Conservation (phyloP, 2,797 vertebrate species). For the Eidolon dupreanum region DNA sequence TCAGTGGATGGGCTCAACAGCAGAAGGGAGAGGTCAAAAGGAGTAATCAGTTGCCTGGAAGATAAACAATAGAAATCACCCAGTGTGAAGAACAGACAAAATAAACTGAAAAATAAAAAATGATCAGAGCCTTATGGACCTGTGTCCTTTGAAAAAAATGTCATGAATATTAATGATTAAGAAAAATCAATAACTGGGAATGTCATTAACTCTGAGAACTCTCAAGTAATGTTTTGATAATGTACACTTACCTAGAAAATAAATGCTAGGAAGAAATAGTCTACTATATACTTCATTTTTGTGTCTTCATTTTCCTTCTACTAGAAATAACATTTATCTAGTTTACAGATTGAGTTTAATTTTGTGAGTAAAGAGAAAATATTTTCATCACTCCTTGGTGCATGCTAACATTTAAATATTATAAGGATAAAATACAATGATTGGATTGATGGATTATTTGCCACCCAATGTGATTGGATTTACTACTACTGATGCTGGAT, state of each 20-base stretch:
- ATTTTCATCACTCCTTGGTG: background rate
- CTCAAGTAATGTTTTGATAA: background rate
- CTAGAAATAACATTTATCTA: background rate
- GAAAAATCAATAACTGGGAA: background rate
- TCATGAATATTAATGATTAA: background rate
- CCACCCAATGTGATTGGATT: background rate
- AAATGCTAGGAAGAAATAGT: background rate
- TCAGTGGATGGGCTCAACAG: too few relatives aligned
- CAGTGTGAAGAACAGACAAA: too few relatives aligned
- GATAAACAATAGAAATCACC: too few relatives aligned
- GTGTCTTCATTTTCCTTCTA: background rate
- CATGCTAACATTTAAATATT: background rate
- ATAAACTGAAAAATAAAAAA: too few relatives aligned
- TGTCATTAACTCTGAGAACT: background rate
- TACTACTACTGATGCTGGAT: background rate
- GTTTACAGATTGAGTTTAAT: background rate
- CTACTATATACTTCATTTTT: background rate
- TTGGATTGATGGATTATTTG: background rate
- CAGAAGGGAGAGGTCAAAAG: too few relatives aligned
- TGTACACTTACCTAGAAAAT: background rate
- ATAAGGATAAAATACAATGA: background rate
- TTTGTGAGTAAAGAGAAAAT: background rate
- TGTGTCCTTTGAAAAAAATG: background rate
- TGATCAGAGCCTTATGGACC: too few relatives aligned
- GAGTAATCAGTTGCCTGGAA: too few relatives aligned